A percentile compares a stretch with the other conserved stretches of the same genome.
These are phyloP conservation scores for Lamproptera curius DNA, from an alignment of 2,888 invertebrate species.

Conservation along the genomic window DNA sequence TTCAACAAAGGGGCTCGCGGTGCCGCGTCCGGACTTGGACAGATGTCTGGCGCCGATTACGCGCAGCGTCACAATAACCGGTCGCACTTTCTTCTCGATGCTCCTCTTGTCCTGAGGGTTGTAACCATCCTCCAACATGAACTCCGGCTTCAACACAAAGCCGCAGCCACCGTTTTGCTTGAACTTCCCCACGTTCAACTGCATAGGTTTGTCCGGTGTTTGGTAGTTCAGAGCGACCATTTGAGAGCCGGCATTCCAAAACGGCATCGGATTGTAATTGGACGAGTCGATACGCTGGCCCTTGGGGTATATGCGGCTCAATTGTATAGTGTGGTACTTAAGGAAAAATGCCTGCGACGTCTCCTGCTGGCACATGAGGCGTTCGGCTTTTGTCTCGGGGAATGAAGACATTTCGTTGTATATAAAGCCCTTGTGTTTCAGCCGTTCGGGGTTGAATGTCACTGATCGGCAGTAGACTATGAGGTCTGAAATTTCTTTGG, in stretches of 20 bases:
- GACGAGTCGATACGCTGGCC: slow-evolving; percentile 97
- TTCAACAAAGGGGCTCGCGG: slow-evolving; percentile 94
- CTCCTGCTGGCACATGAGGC: slow-evolving; percentile 90
- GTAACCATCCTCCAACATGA: slow-evolving; percentile 89
- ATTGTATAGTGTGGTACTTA: slow-evolving; percentile 89
- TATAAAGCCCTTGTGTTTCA: slow-evolving; percentile 84
- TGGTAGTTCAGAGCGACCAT: slow-evolving; percentile 99
- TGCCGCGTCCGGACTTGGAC: slow-evolving; percentile 88
- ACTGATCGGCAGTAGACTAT: slow-evolving; percentile 96
- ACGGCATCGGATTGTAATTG: slow-evolving; percentile 95
- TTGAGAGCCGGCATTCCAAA: slow-evolving; percentile 98
- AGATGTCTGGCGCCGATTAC: slow-evolving; percentile 95
- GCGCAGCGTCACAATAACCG: slow-evolving; percentile 81
- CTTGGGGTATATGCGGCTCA: slow-evolving; percentile 97
- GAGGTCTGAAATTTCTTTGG: slow-evolving; percentile 97
- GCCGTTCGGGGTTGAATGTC: slow-evolving; percentile 85
- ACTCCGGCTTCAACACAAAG: slow-evolving; percentile 93
- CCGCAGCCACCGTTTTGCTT: slow-evolving; percentile 95
- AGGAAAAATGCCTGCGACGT: slow-evolving; percentile 79
- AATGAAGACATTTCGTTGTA: slow-evolving; percentile 99
- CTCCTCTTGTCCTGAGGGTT: slow-evolving; percentile 86
- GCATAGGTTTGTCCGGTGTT: slow-evolving; percentile 97
- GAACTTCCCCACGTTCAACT: slow-evolving; percentile 96
- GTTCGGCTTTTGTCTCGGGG: slow-evolving; percentile 96
- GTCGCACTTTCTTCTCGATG: slow-evolving; percentile 59